These are phyloP conservation scores for Hyperopisus bebe DNA, from an alignment of 2,113 vertebrate genomes.

Conservation along the genomic window DNA sequence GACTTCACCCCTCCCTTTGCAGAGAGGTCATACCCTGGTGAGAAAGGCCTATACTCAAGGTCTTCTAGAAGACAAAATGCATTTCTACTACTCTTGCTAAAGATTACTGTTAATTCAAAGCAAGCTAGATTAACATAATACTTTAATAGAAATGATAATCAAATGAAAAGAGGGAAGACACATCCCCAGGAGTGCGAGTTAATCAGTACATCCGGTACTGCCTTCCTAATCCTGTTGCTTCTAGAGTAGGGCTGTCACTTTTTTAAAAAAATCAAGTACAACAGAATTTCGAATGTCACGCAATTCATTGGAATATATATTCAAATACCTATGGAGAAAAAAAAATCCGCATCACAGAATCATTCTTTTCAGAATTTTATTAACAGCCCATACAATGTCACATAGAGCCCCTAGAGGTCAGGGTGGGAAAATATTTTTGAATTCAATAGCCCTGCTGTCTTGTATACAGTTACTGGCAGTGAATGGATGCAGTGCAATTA, in stretches of 20 bases:
- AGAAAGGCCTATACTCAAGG: background rate
- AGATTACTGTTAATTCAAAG: background rate
- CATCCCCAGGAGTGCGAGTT: background rate
- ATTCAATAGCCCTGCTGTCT: too few relatives aligned
- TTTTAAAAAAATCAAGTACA: too few relatives aligned
- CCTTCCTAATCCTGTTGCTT: background rate
- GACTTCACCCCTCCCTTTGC: constrained; percentile 54
- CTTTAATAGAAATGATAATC: background rate
- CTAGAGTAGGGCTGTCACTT: background rate
- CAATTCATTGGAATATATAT: too few relatives aligned
- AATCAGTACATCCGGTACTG: background rate
- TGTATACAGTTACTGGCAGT: too few relatives aligned
- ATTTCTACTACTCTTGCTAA: background rate
- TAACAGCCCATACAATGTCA: too few relatives aligned
- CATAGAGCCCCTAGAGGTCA: too few relatives aligned
- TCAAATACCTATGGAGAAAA: too few relatives aligned
- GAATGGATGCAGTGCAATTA: too few relatives aligned
- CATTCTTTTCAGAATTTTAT: too few relatives aligned
- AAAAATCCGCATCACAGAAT: too few relatives aligned
- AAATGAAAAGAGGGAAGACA: background rate
- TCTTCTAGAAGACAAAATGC: background rate
- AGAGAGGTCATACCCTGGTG: constrained; percentile 61
- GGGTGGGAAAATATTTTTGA: too few relatives aligned
- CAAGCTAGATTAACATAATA: background rate
- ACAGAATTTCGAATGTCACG: too few relatives aligned